Conservation (phyloP, 1,140 invertebrate species). For the Diorhabda carinulata region DNA sequence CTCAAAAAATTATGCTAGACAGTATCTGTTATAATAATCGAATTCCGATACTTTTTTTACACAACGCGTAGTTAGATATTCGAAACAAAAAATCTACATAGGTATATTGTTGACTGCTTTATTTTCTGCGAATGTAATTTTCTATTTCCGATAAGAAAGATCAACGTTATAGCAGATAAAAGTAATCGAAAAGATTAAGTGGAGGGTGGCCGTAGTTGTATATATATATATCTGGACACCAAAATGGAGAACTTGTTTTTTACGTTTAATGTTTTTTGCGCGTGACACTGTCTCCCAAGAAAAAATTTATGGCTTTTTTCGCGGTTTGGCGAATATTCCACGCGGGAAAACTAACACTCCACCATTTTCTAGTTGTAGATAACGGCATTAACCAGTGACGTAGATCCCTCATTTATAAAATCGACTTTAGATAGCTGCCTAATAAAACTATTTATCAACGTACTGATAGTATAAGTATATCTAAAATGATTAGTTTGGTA, state of each 20-base stretch:
- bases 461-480: too few relatives aligned
- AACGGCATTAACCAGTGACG: conserved; percentile 3
- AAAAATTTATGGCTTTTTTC: conserved; percentile 15
- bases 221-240: conserved; percentile 6
- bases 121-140: background rate
- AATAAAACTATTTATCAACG: too few relatives aligned
- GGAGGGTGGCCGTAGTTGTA: background rate
- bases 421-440: too few relatives aligned
- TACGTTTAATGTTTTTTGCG: conserved; percentile 14
- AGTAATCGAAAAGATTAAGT: conserved; percentile 5
- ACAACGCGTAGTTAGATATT: too few relatives aligned
- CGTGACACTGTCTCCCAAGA: conserved; percentile 4
- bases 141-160: conserved; percentile 5
- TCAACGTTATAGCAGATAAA: conserved; percentile 7
- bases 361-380: conserved; percentile 12
- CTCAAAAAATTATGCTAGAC: too few relatives aligned
- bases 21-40: too few relatives aligned
- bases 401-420: background rate
- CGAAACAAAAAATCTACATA: too few relatives aligned
- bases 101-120: too few relatives aligned
- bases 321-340: conserved; percentile 14
- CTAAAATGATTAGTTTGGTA: too few relatives aligned
- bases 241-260: conserved; percentile 16
- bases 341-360: conserved; percentile 6
- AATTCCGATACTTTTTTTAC: too few relatives aligned